Conservation (phyloP, 2,888 invertebrate genomes). For the Bibio marci region DNA sequence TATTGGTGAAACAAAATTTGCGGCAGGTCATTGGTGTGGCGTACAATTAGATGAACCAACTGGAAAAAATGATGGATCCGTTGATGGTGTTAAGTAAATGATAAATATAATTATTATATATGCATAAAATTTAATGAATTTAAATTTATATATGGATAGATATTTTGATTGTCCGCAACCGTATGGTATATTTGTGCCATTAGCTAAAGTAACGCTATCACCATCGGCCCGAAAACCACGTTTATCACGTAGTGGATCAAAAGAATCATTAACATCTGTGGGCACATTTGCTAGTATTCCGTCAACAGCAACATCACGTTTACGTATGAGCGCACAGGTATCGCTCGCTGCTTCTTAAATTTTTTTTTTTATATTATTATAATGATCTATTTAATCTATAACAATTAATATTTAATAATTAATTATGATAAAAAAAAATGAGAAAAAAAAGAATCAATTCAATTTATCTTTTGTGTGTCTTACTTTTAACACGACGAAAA, state of each 20-base stretch:
- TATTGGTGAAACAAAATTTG: conserved; percentile 79
- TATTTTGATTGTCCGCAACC: conserved; percentile 87
- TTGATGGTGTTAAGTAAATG: conserved; percentile 69
- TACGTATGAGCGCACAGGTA: conserved; percentile 25
- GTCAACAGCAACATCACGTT: conserved; percentile 32
- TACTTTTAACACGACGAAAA: too few species aligned
- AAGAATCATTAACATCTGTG: conserved; percentile 61
- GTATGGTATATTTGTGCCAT: conserved; percentile 85
- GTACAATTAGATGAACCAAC: conserved; percentile 84
- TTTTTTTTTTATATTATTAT: too few species aligned
- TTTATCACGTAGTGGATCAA: conserved; percentile 59
- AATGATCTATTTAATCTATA: too few species aligned
- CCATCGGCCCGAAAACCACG: conserved; percentile 52
- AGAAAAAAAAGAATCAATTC: too few species aligned
- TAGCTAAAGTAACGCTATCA: conserved; percentile 74
- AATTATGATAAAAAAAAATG: too few species aligned
- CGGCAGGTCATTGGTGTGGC: conserved; percentile 88
- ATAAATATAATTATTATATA: background rate
- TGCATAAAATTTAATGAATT: background rate
- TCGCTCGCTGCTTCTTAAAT: conserved; percentile 5
- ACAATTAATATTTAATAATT: too few species aligned
- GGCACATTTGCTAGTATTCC: conserved; percentile 40
- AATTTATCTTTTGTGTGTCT: too few species aligned
- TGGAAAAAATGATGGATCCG: conserved; percentile 93
- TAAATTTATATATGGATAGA: conserved; percentile 31